Evolutionary conservation across 2,797 vertebrate species (phyloP).

Genomic region (Pelochelys cantorii): DNA sequence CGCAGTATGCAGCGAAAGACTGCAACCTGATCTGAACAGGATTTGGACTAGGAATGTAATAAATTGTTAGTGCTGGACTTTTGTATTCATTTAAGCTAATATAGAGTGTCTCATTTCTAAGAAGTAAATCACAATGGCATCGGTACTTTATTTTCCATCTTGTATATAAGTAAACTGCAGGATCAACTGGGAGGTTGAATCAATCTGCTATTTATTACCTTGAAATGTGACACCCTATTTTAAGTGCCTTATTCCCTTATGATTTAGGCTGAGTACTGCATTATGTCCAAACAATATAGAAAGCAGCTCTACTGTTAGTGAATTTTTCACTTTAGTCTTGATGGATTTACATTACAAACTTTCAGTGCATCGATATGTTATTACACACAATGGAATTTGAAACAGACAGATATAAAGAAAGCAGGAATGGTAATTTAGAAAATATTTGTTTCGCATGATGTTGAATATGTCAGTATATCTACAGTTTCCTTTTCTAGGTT

Average conservation of each 20-base stretch:
- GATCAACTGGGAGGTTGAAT: slow-evolving; percentile 95
- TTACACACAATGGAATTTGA: slow-evolving; percentile 62
- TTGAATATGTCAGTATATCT: slow-evolving; percentile 36
- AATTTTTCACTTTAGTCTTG: slow-evolving; percentile 62
- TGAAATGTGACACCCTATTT: slow-evolving; percentile 96
- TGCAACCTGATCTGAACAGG: slow-evolving; percentile 77
- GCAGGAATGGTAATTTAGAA: slow-evolving; percentile 39
- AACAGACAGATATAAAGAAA: slow-evolving; percentile 46
- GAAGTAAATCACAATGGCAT: slow-evolving; percentile 90
- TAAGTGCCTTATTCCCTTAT: slow-evolving; percentile 92
- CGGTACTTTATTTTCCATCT: slow-evolving; percentile 91
- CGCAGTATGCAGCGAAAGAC: slow-evolving; percentile 7
- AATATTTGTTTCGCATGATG: background rate
- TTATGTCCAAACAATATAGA: slow-evolving; percentile 85
- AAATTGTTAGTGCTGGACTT: slow-evolving; percentile 87
- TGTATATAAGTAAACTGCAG: slow-evolving; percentile 90
- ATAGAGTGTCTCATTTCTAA: slow-evolving; percentile 89
- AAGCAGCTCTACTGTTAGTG: slow-evolving; percentile 79
- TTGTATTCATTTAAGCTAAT: slow-evolving; percentile 88
- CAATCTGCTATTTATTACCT: slow-evolving; percentile 99
- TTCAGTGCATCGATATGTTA: slow-evolving; percentile 68
- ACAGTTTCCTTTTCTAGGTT: background rate
- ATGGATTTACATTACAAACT: slow-evolving; percentile 82
- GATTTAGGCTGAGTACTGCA: slow-evolving; percentile 88
- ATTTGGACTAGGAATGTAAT: slow-evolving; percentile 77